Evolutionary conservation across 2,113 vertebrate genomes (phyloP).

Genomic region (Gasterosteus nipponicus): DNA sequence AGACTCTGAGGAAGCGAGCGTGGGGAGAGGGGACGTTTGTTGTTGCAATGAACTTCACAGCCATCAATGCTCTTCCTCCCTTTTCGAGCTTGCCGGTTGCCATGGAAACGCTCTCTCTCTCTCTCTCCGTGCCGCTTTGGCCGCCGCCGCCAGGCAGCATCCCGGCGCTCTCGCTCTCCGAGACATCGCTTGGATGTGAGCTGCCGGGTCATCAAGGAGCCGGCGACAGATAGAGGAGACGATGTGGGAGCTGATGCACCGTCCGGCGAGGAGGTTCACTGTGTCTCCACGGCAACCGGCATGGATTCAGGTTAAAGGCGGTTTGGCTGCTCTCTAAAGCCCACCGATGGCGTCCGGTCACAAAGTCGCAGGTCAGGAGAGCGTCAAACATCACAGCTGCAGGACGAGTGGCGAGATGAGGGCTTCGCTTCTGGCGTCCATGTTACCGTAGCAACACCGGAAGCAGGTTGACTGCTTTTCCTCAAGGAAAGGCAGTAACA

Average conservation of each 20-base stretch:
- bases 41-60: constrained; percentile 45
- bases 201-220: constrained; percentile 14
- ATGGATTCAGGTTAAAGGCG: background rate
- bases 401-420: constrained; percentile 2
- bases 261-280: background rate
- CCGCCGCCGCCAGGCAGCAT: constrained; percentile 19
- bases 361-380: background rate
- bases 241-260: constrained; percentile 13
- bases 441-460: background rate
- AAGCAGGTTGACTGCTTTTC: background rate
- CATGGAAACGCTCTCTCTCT: constrained; percentile 66
- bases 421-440: background rate
- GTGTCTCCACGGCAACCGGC: constrained; percentile 47
- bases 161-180: constrained; percentile 30
- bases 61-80: constrained; percentile 47
- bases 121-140: constrained; percentile 18
- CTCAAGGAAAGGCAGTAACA: background rate
- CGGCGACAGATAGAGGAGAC: background rate
- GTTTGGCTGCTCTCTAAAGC: background rate
- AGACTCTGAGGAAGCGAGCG: background rate
- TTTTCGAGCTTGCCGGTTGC: constrained; percentile 62
- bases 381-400: background rate
- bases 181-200: constrained; percentile 30
- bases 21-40: constrained; percentile 28
- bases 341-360: background rate